Conservation (phyloP, 2,888 invertebrate species). For the Amphipoea oculea region DNA sequence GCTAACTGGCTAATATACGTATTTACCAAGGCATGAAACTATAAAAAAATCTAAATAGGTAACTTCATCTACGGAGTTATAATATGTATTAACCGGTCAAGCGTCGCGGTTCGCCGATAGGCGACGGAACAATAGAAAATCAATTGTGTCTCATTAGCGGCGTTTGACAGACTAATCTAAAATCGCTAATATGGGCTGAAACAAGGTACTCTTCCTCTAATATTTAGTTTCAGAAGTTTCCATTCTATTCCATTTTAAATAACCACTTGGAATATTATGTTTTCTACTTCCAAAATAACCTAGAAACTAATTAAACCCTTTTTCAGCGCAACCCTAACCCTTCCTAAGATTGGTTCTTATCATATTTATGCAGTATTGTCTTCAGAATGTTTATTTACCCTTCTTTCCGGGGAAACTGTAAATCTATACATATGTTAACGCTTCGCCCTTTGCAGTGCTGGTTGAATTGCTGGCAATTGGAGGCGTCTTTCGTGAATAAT, state of each 20-base stretch:
- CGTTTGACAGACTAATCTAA: too few species aligned
- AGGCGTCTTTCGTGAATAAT: slow-evolving; percentile 54
- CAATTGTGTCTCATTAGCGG: too few species aligned
- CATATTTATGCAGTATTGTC: slow-evolving; percentile 69
- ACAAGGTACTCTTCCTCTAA: not conserved
- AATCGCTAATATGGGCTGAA: not conserved
- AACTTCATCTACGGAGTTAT: too few species aligned
- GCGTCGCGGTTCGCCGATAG: too few species aligned
- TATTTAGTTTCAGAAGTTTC: not conserved
- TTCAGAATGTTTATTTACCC: slow-evolving; percentile 57
- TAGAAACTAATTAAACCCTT: slow-evolving; percentile 1
- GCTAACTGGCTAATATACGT: too few species aligned
- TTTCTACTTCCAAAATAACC: not conserved
- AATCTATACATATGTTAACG: slow-evolving; percentile 61
- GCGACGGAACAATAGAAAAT: too few species aligned
- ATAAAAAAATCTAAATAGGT: too few species aligned
- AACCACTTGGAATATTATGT: not conserved
- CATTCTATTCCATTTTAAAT: not conserved
- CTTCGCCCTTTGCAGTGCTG: slow-evolving; percentile 32
- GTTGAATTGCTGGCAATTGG: slow-evolving; percentile 40
- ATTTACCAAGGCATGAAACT: too few species aligned
- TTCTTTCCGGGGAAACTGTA: slow-evolving; percentile 52
- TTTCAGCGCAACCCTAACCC: slow-evolving; percentile 51
- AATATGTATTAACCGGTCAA: too few species aligned
- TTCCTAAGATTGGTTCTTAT: slow-evolving; percentile 63